Evolutionary conservation across 2,113 vertebrate genomes (phyloP), one percentile per base, ranked within the genome.

Genomic region (Neogobius melanostomus): DNA sequence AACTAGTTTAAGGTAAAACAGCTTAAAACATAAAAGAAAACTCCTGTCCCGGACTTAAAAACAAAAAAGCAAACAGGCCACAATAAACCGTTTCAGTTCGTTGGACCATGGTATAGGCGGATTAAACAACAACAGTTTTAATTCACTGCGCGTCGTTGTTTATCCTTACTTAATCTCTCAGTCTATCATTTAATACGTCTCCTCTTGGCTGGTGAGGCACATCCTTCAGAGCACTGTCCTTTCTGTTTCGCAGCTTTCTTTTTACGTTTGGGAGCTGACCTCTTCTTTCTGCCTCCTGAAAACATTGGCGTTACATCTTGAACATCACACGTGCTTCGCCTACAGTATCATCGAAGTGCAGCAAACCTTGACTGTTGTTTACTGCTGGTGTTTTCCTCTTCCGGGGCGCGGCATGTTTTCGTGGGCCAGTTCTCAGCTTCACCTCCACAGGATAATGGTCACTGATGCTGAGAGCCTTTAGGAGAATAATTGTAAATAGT

Each of bases 401-500:
- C 42, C 6, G 1, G 7, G 28, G 7, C 12, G 14, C 11, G 11
- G 56, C 3, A 3, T 1, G 14, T 9, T 10, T 21, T 7, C 12
- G 11, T 45, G 17, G 3, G 4, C 10, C 4, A 11, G n/a, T 67
- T 71, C 50, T 80, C 61, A 93, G 79, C 69, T 85, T 83, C 68
- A 92, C 91, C 70, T 92, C 89, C 56, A 92, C 90, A 8, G 91
- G 89, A 11, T 92, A 92, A 70, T 93, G 91, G 66, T 93, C 91
- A 48, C 91, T 92, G 57, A 92, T 85, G 1, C 76, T 11, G 14
- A 75, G 67, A 16, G 87, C 71, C 92, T 93, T 65, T 6, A 12
- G 16, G 28, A 36, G 28, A 36, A 36, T 36, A 36, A 36, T 2
- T 36, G 28, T 36, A 36, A 36, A 36, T 36, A 36, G 28, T 36